A percentile compares a stretch with the other conserved stretches of the same genome.
Conservation (phyloP, 2,797 vertebrate genomes). For the Tympanoctomys barrerae region DNA sequence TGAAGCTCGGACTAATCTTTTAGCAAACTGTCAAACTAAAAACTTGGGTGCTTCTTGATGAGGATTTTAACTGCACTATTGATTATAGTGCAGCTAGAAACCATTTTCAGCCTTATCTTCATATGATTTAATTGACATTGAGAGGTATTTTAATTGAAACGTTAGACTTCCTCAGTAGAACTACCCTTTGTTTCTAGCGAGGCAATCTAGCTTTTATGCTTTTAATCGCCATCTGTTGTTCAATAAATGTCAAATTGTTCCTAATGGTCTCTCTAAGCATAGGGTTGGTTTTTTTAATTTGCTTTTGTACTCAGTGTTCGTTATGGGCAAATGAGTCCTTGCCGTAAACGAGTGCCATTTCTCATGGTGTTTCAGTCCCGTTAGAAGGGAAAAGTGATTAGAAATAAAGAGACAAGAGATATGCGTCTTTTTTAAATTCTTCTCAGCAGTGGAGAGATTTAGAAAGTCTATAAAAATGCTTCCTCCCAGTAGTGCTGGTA, state of each 20-base stretch:
- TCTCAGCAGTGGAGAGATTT: constrained; percentile 74
- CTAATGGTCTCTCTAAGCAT: constrained; percentile 86
- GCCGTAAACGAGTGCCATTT: constrained; percentile 80
- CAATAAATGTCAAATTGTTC: constrained; percentile 89
- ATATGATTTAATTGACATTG: constrained; percentile 83
- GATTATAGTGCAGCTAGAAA: constrained; percentile 82
- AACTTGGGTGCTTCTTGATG: constrained; percentile 81
- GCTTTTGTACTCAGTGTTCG: constrained; percentile 86
- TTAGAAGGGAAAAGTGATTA: constrained; percentile 77
- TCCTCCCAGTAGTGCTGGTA: constrained; percentile 70
- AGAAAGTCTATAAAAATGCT: constrained; percentile 79
- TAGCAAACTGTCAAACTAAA: constrained; percentile 83
- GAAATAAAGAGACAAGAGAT: constrained; percentile 84
- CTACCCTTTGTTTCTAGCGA: constrained; percentile 86
- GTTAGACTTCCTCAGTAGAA: constrained; percentile 84
- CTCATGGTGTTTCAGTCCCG: constrained; percentile 82
- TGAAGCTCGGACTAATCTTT: constrained; percentile 83
- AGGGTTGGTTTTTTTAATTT: constrained; percentile 84
- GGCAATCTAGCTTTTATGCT: constrained; percentile 88
- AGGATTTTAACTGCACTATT: constrained; percentile 84
- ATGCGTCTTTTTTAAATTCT: constrained; percentile 68
- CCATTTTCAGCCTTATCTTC: constrained; percentile 80
- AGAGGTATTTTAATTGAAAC: constrained; percentile 86
- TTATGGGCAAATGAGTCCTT: constrained; percentile 85
- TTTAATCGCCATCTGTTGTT: constrained; percentile 90